A percentile compares a stretch with the other conserved stretches of the same genome.
Evolutionary conservation across 2,888 invertebrate genomes (phyloP).

Genomic region (Liopterus haemorrhoidalis): DNA sequence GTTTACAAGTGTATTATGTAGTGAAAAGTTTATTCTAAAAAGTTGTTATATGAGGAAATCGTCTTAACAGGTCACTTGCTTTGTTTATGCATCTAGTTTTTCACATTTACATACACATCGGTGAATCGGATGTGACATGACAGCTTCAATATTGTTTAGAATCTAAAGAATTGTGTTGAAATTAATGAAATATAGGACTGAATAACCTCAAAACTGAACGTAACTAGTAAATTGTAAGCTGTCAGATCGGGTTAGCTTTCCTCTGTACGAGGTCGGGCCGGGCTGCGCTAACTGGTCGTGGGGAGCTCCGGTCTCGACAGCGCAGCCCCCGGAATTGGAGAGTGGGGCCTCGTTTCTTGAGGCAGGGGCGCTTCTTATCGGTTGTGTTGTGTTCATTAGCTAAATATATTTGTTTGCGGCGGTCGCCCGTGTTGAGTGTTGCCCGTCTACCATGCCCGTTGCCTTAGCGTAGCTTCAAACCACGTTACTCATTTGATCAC

Average conservation of each 20-base stretch:
- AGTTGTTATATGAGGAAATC: slow-evolving; percentile 41
- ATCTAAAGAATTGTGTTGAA: slow-evolving; percentile 11
- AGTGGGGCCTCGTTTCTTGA: slow-evolving; percentile 38
- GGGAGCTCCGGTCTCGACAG: slow-evolving; percentile 36
- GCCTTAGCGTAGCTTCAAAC: slow-evolving; percentile 14
- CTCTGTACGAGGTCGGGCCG: slow-evolving; percentile 31
- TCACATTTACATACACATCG: slow-evolving; percentile 32
- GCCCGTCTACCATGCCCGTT: too few relatives aligned
- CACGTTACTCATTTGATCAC: slow-evolving; percentile 8
- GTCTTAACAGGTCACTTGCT: slow-evolving; percentile 48
- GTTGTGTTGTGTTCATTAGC: too few relatives aligned
- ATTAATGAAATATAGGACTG: slow-evolving; percentile 5
- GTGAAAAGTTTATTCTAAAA: slow-evolving; percentile 37
- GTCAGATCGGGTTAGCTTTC: slow-evolving; percentile 34
- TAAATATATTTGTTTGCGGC: too few relatives aligned
- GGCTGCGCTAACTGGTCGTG: slow-evolving; percentile 31
- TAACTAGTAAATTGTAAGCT: slow-evolving; percentile 22
- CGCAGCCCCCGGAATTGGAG: slow-evolving; percentile 42
- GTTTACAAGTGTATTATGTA: slow-evolving; percentile 28
- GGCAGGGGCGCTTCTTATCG: slow-evolving; percentile 12
- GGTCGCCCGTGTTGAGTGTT: too few relatives aligned
- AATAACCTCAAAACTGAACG: slow-evolving; percentile 14
- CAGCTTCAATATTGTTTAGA: slow-evolving; percentile 6
- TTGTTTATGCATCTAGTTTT: slow-evolving; percentile 42
- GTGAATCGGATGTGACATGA: slow-evolving; percentile 23